Conservation (phyloP, 2,113 vertebrate genomes). For the Tachysurus vachellii region DNA sequence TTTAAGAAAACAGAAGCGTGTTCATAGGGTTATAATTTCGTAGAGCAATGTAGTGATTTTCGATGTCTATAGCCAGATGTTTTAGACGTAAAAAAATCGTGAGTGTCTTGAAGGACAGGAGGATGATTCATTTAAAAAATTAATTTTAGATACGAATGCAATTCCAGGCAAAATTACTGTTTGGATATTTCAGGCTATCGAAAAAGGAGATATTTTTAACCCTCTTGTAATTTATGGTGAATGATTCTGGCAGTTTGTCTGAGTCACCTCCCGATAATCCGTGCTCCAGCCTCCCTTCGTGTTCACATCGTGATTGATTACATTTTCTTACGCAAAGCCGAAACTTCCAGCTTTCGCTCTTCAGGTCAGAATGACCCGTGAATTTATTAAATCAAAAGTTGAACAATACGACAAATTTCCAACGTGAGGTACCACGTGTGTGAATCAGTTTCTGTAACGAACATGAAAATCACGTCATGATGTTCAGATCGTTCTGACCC, state of each 20-base stretch:
- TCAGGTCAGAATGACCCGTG: not conserved
- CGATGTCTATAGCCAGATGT: constrained; percentile 22
- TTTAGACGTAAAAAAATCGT: constrained; percentile 4
- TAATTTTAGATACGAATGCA: not conserved
- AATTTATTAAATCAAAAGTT: not conserved
- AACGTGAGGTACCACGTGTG: no score
- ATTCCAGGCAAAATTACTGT: not conserved
- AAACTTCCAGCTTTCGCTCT: constrained; percentile 5
- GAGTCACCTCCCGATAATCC: constrained; percentile 2
- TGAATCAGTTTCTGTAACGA: not conserved
- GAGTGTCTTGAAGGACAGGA: not conserved
- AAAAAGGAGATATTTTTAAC: not conserved
- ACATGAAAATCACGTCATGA: not conserved
- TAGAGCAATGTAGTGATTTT: constrained; percentile 44
- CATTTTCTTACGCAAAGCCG: constrained; percentile 6
- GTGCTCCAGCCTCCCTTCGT: not conserved
- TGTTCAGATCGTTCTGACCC: not conserved
- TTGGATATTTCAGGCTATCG: not conserved
- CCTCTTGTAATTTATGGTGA: not conserved
- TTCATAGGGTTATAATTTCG: constrained; percentile 40
- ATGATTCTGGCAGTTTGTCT: not conserved
- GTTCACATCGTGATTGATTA: not conserved
- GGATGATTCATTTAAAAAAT: not conserved
- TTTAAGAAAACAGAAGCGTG: constrained; percentile 9
- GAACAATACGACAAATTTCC: not conserved